These are phyloP conservation scores for Acleris sparsana DNA, from an alignment of 2,888 invertebrate species.

Conservation along the genomic window DNA sequence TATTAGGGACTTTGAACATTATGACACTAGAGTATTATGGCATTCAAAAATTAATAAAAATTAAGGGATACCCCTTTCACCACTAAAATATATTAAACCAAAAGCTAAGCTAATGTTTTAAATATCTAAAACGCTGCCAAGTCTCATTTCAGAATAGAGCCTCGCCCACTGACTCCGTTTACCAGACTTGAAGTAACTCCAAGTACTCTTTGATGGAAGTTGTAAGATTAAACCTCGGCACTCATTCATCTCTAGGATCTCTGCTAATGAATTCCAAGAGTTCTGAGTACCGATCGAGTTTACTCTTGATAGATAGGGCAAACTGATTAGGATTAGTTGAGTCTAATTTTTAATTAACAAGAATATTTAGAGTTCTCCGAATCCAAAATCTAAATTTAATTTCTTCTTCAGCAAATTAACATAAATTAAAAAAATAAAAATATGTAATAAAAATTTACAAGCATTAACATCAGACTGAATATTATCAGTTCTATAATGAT, in stretches of 20 bases:
- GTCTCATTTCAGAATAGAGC: neutral
- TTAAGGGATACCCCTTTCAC: no score
- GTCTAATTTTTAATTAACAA: conserved; percentile 10
- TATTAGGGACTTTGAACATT: no score
- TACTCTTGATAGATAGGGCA: neutral
- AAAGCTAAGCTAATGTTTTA: no score
- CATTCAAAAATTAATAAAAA: no score
- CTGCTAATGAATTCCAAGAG: conserved; percentile 2
- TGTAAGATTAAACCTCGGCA: conserved; percentile 10
- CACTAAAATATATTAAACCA: neutral
- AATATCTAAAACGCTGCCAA: no score
- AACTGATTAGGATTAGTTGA: conserved; percentile 11
- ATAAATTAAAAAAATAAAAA: no score
- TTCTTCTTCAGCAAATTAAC: no score
- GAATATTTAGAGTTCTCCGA: neutral
- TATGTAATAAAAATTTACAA: no score
- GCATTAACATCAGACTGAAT: no score
- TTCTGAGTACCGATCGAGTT: conserved; percentile 7
- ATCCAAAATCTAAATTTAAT: no score
- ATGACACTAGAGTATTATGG: no score
- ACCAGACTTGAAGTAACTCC: conserved; percentile 1
- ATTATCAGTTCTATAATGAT: no score
- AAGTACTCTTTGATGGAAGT: conserved; percentile 10
- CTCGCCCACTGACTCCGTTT: neutral
- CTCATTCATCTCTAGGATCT: conserved; percentile 3